Base-by-base conservation (phyloP, 2,888 invertebrate genomes). In the Protonemura montana region DNA sequence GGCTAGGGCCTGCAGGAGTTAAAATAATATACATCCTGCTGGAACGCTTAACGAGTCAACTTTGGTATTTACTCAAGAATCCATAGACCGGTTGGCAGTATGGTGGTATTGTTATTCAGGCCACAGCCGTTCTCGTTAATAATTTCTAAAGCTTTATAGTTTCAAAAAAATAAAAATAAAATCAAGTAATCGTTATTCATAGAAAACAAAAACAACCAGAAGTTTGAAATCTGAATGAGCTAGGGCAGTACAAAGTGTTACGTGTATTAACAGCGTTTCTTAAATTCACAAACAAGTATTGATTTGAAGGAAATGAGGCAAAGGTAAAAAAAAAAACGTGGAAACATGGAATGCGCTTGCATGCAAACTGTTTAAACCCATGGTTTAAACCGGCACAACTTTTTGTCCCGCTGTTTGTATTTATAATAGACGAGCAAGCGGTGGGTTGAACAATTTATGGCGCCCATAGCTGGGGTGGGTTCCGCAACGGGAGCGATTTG, bases 371-470 rank as follows among this genome's bases (percentile, higher is more conserved):
- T 42, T 27, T 83, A n/a, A n/a, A n/a, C n/a, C n/a, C n/a, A n/a
- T n/a, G n/a, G 59, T 25, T 42, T 83, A 28, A 84, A 42, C 26
- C 84, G n/a, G 81, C 30, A 30, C 5, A 76, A 76, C 13, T 84
- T 84, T 84, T 83, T 84, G 81, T 30, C 26, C 76, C 59, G 76
- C 28, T 76, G 84, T 84, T 84, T 84, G 59, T 84, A 59, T 84
- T 84, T 84, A 84, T 84, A 84, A 84, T 84, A 84, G 84, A 84
- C 59, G 84, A 21, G 84, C 84, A 84, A 84, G 76, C 84, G 42
- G 84, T 84, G 84, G 84, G 26, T 84, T 84, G 10, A 21, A 27
- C 42, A 59, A 84, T 84, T 84, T 84, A 84, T 84, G 76, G 84
- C 59, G 6, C 21, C 84, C 59, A 76, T 21, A 10, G 29, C 42